These are phyloP conservation scores for Augiades crinisus DNA, from an alignment of 2,888 invertebrate genomes.

Conservation along the genomic window DNA sequence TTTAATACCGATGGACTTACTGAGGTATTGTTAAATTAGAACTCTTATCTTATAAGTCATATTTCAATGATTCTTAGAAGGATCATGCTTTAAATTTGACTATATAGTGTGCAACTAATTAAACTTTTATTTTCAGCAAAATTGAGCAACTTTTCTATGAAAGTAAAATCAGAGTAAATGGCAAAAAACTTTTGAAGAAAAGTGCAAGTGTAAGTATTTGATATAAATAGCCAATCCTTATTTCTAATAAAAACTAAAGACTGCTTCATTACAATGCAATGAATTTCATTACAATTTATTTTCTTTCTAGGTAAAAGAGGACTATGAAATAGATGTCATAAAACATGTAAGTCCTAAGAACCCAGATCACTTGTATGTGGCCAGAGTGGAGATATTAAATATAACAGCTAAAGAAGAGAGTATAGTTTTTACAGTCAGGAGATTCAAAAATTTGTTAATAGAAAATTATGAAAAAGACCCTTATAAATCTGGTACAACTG, in stretches of 20 bases:
- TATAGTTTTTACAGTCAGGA: conserved; percentile 82
- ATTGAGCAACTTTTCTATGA: conserved; percentile 90
- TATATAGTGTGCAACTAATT: too few relatives aligned
- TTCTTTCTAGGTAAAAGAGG: conserved; percentile 79
- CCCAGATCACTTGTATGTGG: conserved; percentile 84
- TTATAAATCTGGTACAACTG: conserved; percentile 56
- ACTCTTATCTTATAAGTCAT: too few relatives aligned
- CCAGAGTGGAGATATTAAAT: conserved; percentile 84
- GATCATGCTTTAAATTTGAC: too few relatives aligned
- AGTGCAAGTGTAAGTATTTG: conserved; percentile 82
- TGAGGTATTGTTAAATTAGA: too few relatives aligned
- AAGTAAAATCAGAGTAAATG: conserved; percentile 90
- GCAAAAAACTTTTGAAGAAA: conserved; percentile 88
- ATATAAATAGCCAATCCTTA: too few relatives aligned
- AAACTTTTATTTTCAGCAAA: conserved; percentile 82
- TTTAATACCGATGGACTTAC: too few relatives aligned
- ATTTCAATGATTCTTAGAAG: too few relatives aligned
- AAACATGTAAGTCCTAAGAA: conserved; percentile 85
- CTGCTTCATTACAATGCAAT: too few relatives aligned
- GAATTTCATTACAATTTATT: too few relatives aligned
- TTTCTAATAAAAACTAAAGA: too few relatives aligned
- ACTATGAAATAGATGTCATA: conserved; percentile 90
- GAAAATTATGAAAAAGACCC: conserved; percentile 85
- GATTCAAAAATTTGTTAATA: conserved; percentile 86
- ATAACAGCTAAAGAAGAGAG: conserved; percentile 77